These are phyloP conservation scores for Agriopis marginaria DNA, from an alignment of 2,888 invertebrate genomes.

Conservation along the genomic window DNA sequence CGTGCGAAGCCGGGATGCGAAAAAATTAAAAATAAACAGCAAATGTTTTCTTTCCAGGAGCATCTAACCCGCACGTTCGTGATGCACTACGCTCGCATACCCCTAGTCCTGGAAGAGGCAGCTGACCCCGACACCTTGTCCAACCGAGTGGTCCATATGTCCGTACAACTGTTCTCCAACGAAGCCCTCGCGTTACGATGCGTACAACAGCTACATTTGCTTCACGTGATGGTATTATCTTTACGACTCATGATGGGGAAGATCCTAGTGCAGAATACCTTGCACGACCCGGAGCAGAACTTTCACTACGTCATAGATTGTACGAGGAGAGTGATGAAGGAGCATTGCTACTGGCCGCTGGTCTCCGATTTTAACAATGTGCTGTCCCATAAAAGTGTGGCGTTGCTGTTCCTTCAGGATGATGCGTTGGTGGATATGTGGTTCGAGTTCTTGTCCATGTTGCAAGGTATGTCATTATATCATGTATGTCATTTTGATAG, in stretches of 20 bases:
- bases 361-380: constrained; percentile 99
- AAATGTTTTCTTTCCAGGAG: constrained; percentile 83
- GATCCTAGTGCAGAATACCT: constrained; percentile 94
- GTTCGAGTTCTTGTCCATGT: constrained; percentile 97
- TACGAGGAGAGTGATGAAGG: constrained; percentile 96
- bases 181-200: constrained; percentile 96
- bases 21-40: too few relatives aligned
- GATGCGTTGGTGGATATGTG: constrained; percentile 97
- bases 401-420: constrained; percentile 95
- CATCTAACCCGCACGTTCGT: constrained; percentile 97
- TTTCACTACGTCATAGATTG: constrained; percentile 97
- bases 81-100: constrained; percentile 97
- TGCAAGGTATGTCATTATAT: constrained; percentile 90
- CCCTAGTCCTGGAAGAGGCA: constrained; percentile 94
- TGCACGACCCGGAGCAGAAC: constrained; percentile 93
- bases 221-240: constrained; percentile 98
- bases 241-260: constrained; percentile 95
- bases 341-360: constrained; percentile 99
- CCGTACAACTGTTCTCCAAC: constrained; percentile 98
- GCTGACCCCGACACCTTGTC: constrained; percentile 96
- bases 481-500: constrained; percentile 28
- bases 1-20: too few relatives aligned
- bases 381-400: constrained; percentile 96
- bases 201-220: constrained; percentile 95
- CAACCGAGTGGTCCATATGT: constrained; percentile 98